Conservation (phyloP, 2,888 invertebrate genomes). For the Chalcosyrphus nemorum region DNA sequence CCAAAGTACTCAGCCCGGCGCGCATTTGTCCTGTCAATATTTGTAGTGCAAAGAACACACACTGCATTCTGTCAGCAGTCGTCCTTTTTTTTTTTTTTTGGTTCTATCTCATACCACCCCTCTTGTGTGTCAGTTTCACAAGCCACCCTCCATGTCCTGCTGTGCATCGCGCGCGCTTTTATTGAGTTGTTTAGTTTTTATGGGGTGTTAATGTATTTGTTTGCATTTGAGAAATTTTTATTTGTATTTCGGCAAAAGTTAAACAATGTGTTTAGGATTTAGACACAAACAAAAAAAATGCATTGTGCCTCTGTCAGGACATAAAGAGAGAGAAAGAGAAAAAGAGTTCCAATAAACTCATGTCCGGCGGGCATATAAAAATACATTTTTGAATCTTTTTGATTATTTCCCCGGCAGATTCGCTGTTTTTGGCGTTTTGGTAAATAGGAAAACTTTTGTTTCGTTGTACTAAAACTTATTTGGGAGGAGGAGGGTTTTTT, state of each 20-base stretch:
- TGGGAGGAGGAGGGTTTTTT: neutral
- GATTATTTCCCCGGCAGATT: conserved; percentile 30
- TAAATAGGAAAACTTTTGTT: conserved; percentile 60
- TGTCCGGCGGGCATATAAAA: conserved; percentile 17
- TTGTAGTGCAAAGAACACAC: conserved; percentile 67
- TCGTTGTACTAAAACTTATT: conserved; percentile 8
- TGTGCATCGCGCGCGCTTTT: conserved; percentile 22
- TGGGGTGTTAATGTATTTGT: conserved; percentile 72
- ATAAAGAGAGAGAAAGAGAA: too few species aligned
- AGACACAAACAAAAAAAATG: neutral
- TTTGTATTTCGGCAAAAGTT: conserved; percentile 68
- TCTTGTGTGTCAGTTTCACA: conserved; percentile 27
- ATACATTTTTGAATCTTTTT: conserved; percentile 26
- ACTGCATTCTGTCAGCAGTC: conserved; percentile 66
- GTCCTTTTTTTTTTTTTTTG: conserved; percentile 34
- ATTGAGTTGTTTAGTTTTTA: conserved; percentile 68
- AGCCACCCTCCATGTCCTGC: neutral
- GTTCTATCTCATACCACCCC: neutral
- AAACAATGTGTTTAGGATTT: conserved; percentile 71
- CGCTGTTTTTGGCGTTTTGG: conserved; percentile 40
- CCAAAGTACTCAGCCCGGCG: conserved; percentile 27
- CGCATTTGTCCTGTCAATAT: conserved; percentile 66
- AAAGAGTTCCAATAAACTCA: conserved; percentile 14
- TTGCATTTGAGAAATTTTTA: conserved; percentile 64
- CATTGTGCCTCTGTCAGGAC: neutral